These are phyloP conservation scores for Ellobius talpinus DNA, from an alignment of 2,113 vertebrate species.

Conservation along the genomic window DNA sequence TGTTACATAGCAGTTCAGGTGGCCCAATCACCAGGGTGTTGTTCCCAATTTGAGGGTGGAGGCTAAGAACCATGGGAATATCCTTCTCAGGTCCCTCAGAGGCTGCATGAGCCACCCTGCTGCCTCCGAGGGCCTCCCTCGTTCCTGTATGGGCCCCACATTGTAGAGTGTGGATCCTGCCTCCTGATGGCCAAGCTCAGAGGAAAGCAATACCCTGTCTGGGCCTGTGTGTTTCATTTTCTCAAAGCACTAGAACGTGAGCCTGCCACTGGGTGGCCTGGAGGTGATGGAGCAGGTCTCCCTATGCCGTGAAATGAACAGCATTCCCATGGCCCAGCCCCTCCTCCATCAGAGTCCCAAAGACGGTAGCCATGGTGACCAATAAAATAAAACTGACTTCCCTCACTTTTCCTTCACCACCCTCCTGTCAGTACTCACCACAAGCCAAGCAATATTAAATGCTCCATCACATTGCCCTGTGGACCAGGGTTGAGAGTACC, in stretches of 20 bases:
- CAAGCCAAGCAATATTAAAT: background rate
- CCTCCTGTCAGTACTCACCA: background rate
- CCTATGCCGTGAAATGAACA: constrained; percentile 33
- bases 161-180: background rate
- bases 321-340: background rate
- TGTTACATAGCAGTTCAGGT: rapidly evolving
- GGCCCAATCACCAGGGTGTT: background rate
- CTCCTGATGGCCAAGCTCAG: background rate
- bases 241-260: rapidly evolving
- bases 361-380: background rate
- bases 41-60: background rate
- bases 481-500: background rate
- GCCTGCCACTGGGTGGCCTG: background rate
- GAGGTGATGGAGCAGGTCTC: constrained; percentile 1
- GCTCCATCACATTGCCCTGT: background rate
- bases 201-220: background rate
- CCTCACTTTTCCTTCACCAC: background rate
- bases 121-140: background rate
- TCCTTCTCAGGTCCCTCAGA: background rate
- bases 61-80: background rate
- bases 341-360: background rate
- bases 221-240: background rate
- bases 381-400: background rate
- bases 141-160: background rate
- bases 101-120: background rate